Evolutionary conservation across 2,888 invertebrate genomes (phyloP), one percentile per base, ranked within the genome.

Genomic region (Quadroppia sp.): DNA sequence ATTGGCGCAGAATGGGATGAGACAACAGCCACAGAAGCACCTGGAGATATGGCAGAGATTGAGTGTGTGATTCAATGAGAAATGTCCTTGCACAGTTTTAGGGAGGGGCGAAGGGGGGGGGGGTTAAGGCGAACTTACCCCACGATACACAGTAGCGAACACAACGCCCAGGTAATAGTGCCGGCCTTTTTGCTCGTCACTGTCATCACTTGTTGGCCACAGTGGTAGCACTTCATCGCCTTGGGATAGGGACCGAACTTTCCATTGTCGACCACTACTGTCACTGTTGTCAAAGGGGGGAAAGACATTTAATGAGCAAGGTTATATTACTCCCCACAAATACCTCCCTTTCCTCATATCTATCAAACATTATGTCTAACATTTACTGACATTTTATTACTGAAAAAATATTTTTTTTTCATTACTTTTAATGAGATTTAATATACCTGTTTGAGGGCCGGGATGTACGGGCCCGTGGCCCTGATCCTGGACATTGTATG

Each of bases 1-100:
- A 28, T 53, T 40, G 36, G 61, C 53, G 42, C 74, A 74, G 28
- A 74, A 71, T 13, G 74, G 74, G 20, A 74, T 71, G 23, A 74
- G 23, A 32, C 74, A 74, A n/a, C 74, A 74, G 13, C 74, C 74
- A 36, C 56, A 56, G 25, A 56, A 28, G 30, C 71, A 74, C 11
- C n/a, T 70, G n/a, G 13, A 4, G 30, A 20, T 20, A n/a, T n/a
- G n/a, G n/a, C n/a, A n/a, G n/a, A n/a, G n/a, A n/a, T n/a, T n/a
- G n/a, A n/a, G n/a, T n/a, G n/a, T n/a, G n/a, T n/a, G n/a, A n/a
- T n/a, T n/a, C n/a, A n/a, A 48, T 1, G 13, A 67, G 15, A 42
- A 23, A 42, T 67, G 40, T 13, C 13, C 53, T 4, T 4, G 23
- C 1, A 17, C 28, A 64, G n/a, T 20, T 13, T 23, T 17, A 61